Base-by-base conservation (phyloP, 2,113 vertebrate genomes). In the Cavia aperea region DNA sequence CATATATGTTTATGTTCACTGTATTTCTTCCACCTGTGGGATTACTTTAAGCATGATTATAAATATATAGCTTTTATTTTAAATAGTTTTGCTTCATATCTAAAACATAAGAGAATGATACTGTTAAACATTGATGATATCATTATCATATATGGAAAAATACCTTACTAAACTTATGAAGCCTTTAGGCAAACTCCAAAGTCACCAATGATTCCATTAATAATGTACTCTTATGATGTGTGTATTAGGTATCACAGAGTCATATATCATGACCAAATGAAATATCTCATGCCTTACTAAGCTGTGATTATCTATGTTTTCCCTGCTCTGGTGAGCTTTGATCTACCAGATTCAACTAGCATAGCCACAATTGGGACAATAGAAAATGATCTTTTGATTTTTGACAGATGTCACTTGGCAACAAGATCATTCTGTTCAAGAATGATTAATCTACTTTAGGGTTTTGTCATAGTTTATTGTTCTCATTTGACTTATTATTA, bases 121-220 rank as follows among this genome's bases (percentile, higher is more conserved):
- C 88, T 83, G 84, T 95, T 83, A 86, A 92, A 66, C 8, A 92
- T 81, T 83, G n/a, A 84, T 18, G 36, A 19, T 31, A 39, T 73
- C 51, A 91, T 77, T 87, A 49, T 79, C 8, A 68, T 65, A 68
- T 1, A 89, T 72, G 36, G 86, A 78, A 79, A 79, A 86, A 91
- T 79, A 86, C 65, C 92, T 70, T 89, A 26, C 51, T 84, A 83
- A 29, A 23, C 91, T 86, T 86, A 83, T 66, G 33, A 90, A 73
- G 46, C 75, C 56, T 14, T 33, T 70, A 62, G 16, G 54, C 56
- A 73, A 4, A 49, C 39, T 39, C 19, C 63, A 43, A 89, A 81
- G 15, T 86, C 10, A 1, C 10, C 73, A 92, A 14, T n/a, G 46
- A 68, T 1, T 18, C 26, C 78, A 84, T 88, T 79, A 90, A 92